Evolutionary conservation across 2,888 invertebrate species (phyloP).

Genomic region (Stenurella melanura): DNA sequence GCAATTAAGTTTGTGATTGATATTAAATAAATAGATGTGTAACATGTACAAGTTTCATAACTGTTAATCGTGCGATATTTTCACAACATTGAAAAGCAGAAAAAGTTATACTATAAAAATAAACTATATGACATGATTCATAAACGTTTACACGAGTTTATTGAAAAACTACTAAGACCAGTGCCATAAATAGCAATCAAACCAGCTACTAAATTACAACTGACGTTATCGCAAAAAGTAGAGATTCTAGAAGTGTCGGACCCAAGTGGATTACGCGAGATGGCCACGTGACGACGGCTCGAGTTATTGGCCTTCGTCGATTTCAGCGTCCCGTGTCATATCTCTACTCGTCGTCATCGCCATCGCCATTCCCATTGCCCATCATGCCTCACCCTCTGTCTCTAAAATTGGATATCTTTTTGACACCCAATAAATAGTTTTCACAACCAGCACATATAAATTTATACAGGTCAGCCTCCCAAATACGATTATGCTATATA

Average conservation of each 20-base stretch:
- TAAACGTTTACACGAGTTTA: slow-evolving; percentile 59
- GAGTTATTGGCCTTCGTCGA: slow-evolving; percentile 71
- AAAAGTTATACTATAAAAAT: not conserved
- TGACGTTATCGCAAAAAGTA: slow-evolving; percentile 71
- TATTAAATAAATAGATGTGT: not conserved
- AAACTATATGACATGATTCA: slow-evolving; percentile 51
- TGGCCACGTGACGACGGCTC: slow-evolving; percentile 69
- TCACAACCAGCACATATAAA: slow-evolving; percentile 57
- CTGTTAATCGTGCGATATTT: not conserved
- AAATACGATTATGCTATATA: slow-evolving; percentile 15
- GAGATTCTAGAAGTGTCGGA: slow-evolving; percentile 69
- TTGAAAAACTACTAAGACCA: slow-evolving; percentile 65
- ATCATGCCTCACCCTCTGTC: slow-evolving; percentile 59
- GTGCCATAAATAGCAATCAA: slow-evolving; percentile 70
- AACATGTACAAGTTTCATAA: not conserved
- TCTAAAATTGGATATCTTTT: slow-evolving; percentile 64
- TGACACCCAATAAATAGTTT: slow-evolving; percentile 64
- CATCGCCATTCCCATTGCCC: slow-evolving; percentile 55
- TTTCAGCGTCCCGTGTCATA: slow-evolving; percentile 70
- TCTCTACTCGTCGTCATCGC: slow-evolving; percentile 61
- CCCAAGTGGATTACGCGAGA: slow-evolving; percentile 71
- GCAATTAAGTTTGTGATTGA: not conserved
- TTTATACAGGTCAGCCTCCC: slow-evolving; percentile 31
- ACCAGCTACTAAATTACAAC: slow-evolving; percentile 71
- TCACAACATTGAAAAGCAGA: not conserved